Percentiles rank a stretch among this genome's conserved stretches.
phyloP scores from a whole-genome alignment of 1,140 invertebrate genomes.

The Neotoxoptera formosana region DNA sequence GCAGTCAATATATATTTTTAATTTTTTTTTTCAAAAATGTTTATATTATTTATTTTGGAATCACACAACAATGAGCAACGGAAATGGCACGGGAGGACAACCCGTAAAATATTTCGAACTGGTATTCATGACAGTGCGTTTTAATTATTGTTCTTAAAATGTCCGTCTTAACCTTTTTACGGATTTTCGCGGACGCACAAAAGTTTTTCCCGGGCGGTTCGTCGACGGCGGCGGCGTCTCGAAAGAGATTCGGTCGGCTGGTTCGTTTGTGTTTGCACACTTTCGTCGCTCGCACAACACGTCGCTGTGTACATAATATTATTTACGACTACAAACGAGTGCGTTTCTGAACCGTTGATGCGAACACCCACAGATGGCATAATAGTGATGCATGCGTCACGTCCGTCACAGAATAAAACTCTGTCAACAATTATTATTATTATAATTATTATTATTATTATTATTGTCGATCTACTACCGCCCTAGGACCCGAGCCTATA shows the following conservation, averaged over 20 bases:
- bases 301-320: not conserved
- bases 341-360: not conserved
- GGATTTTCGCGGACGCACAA: not conserved
- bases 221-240: not conserved
- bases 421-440: not conserved
- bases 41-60: not conserved
- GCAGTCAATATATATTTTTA: no score
- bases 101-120: not conserved
- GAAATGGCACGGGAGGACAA: not conserved
- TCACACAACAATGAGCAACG: not conserved
- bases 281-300: not conserved
- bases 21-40: no score
- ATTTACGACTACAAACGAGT: not conserved
- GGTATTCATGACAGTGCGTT: not conserved
- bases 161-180: not conserved
- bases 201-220: not conserved
- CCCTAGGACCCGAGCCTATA: not conserved
- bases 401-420: not conserved
- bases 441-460: no score
- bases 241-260: not conserved
- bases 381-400: not conserved
- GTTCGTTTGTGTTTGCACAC: not conserved
- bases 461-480: not conserved
- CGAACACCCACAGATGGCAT: conserved; percentile 2
- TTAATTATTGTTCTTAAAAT: not conserved